These are phyloP conservation scores for Natrix natrix DNA, from an alignment of 2,797 vertebrate species.

Conservation along the genomic window DNA sequence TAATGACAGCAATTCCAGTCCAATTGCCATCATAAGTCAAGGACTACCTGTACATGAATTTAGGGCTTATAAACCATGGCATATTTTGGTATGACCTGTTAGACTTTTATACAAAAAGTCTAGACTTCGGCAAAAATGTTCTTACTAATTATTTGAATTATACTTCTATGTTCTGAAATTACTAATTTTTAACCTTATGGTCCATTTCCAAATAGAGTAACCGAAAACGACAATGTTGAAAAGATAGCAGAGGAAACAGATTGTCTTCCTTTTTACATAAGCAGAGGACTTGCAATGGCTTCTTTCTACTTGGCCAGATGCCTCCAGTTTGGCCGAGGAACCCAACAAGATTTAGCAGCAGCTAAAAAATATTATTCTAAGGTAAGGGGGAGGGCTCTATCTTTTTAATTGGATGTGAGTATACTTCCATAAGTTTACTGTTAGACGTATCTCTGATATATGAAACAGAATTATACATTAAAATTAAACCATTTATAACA, in stretches of 20 bases:
- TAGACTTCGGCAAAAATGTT: not conserved
- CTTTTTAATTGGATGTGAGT: not conserved
- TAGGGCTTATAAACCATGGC: not conserved
- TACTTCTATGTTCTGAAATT: not conserved
- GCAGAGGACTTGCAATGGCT: conserved; percentile 73
- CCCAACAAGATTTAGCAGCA: conserved; percentile 55
- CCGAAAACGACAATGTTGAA: conserved; percentile 63
- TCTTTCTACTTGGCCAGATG: conserved; percentile 78
- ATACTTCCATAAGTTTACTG: not conserved
- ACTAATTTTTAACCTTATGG: conserved; percentile 7
- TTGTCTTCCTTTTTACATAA: conserved; percentile 70
- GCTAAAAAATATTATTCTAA: conserved; percentile 72
- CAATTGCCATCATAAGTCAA: not conserved
- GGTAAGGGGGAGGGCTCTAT: conserved; percentile 54
- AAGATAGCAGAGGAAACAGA: conserved; percentile 62
- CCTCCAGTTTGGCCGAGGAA: conserved; percentile 74
- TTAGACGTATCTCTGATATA: not conserved
- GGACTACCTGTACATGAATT: not conserved
- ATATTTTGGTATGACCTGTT: not conserved
- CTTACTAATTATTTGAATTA: not conserved
- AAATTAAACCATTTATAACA: not conserved
- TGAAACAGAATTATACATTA: not conserved
- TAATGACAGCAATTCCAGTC: not conserved
- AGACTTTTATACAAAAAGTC: not conserved
- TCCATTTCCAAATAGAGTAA: conserved; percentile 63